Evolutionary conservation across 1,140 invertebrate genomes (phyloP).

Genomic region (Apis cerana): DNA sequence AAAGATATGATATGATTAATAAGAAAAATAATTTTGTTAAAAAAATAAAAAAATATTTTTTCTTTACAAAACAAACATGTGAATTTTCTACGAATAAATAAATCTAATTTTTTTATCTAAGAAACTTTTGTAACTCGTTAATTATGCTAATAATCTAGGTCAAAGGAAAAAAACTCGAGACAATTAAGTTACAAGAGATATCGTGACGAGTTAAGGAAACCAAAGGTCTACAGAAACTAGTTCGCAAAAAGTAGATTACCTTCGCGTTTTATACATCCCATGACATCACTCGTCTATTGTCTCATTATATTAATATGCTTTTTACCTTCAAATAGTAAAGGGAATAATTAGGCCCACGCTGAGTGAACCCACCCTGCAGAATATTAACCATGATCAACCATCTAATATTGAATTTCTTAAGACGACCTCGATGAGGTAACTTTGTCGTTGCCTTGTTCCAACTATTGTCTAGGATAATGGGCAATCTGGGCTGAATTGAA

Average conservation of each 20-base stretch:
- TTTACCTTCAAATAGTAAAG: neutral
- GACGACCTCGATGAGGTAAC: constrained; percentile 47
- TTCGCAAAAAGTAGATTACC: neutral
- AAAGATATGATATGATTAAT: too few species aligned
- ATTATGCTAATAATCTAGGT: neutral
- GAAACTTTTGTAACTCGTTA: neutral
- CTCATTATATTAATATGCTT: neutral
- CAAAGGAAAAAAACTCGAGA: neutral
- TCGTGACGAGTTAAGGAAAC: neutral
- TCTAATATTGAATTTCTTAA: constrained; percentile 27
- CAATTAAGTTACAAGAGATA: neutral
- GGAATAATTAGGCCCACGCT: neutral
- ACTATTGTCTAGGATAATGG: constrained; percentile 47
- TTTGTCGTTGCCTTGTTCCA: neutral
- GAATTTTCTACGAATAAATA: neutral
- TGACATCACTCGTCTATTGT: neutral
- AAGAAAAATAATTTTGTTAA: too few species aligned
- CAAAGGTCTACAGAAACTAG: neutral
- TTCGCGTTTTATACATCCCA: neutral
- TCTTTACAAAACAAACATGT: neutral
- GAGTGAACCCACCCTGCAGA: neutral
- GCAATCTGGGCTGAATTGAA: constrained; percentile 19
- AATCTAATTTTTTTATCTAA: neutral
- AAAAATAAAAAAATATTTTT: neutral
- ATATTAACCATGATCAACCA: neutral